phyloP scores from a whole-genome alignment of 2,888 invertebrate genomes.

The Hydrotaea cyrtoneurina region DNA sequence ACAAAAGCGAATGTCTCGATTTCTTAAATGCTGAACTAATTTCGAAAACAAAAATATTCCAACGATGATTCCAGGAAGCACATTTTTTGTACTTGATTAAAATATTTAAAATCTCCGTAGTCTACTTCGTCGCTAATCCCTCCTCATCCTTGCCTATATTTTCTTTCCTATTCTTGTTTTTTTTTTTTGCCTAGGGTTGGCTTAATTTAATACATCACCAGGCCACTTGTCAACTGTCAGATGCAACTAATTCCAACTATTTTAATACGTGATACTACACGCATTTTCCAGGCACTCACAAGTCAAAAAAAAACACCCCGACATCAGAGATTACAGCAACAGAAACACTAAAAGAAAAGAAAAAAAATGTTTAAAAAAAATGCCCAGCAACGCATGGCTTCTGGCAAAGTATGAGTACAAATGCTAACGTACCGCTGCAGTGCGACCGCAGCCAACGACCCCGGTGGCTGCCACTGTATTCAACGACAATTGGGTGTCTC shows the following conservation, averaged over 20 bases:
- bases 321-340: neutral
- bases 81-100: too few relatives aligned
- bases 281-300: constrained; percentile 38
- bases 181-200: neutral
- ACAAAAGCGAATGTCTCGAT: too few relatives aligned
- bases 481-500: neutral
- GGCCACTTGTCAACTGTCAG: constrained; percentile 57
- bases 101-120: too few relatives aligned
- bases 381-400: neutral
- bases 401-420: neutral
- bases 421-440: neutral
- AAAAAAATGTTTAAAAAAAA: neutral
- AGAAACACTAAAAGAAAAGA: neutral
- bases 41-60: too few relatives aligned
- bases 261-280: constrained; percentile 48
- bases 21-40: too few relatives aligned
- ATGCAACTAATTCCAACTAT: constrained; percentile 55
- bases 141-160: too few relatives aligned
- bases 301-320: neutral
- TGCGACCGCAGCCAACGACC: neutral
- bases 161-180: too few relatives aligned
- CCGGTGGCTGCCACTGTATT: neutral
- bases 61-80: too few relatives aligned
- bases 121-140: too few relatives aligned
- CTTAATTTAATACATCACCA: constrained; percentile 47